phyloP scores from a whole-genome alignment of 2,888 invertebrate species.

The Andrena hattorfiana region DNA sequence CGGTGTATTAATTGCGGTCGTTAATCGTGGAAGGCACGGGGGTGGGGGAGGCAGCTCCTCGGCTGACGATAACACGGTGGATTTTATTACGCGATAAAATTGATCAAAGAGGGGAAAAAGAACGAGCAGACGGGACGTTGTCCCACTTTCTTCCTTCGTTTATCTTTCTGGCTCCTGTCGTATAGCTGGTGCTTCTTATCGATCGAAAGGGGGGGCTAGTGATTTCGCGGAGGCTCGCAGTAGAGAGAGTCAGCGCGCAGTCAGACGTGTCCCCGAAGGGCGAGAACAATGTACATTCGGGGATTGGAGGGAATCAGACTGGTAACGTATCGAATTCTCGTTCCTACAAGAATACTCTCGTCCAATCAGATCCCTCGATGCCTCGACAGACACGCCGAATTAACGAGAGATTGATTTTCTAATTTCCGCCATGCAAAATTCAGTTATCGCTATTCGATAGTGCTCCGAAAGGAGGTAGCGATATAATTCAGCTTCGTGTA shows the following conservation, averaged over 20 bases:
- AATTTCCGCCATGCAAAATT: no score
- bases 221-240: constrained; percentile 2
- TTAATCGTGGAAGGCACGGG: constrained; percentile 5
- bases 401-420: no score
- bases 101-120: constrained; percentile 1
- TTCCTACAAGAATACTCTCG: no score
- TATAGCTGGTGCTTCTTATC: neutral
- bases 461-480: no score
- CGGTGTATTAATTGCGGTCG: constrained; percentile 34
- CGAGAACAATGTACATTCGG: no score
- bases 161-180: neutral
- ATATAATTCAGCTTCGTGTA: no score
- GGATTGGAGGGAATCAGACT: no score
- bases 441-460: no score
- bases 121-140: neutral
- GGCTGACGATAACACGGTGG: neutral
- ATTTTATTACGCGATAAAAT: constrained; percentile 5
- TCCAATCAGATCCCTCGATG: no score
- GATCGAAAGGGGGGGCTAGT: constrained; percentile 1
- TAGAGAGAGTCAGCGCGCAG: neutral
- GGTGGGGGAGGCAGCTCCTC: neutral
- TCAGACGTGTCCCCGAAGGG: neutral
- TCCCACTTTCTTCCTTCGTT: neutral
- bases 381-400: no score
- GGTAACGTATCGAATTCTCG: no score